Base-by-base conservation (phyloP, 2,797 vertebrate species). In the Netta rufina region DNA sequence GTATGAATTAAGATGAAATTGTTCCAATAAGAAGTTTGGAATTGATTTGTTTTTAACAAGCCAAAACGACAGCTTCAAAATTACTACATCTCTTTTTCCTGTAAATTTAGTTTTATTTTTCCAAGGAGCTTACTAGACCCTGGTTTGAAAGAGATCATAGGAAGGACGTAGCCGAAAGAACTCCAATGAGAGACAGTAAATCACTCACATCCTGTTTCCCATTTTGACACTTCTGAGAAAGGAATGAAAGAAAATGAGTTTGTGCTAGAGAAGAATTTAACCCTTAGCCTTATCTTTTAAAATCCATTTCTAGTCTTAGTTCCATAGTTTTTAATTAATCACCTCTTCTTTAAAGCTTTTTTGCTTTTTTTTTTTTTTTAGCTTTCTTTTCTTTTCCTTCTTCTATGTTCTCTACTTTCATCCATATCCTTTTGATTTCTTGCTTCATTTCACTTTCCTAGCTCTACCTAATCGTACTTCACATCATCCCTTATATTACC, bases 291-390 rank as follows among this genome's bases (percentile, higher is more conserved):
- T 65, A 69, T 28, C 20, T 56, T 72, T 45, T 66, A 67, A 91
- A 89, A 89, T 71, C 27, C 18, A 51, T 77, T 91, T 79, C 53
- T 70, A 85, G 24, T 13, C 30, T 89, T 65, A 61, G 39, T 84
- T 92, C 30, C 49, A 72, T 47, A 75, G 30, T 36, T 82, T 87
- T 76, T 90, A 12, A 91, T 72, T 85, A 76, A 79, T 66, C n/a
- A 84, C 4, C 18, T 64, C 21, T 43, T 45, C 28, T 82, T 77
- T 81, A 71, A 41, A 77, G 4, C 9, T 73, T 18, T 71, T 88
- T 36, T 74, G 11, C 51, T 1, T 81, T 95, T 54, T 19, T 57
- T 94, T 94, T 84, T 5, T 21, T 21, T 67, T 49, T 67, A 18
- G 15, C 8, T 39, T 76, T 47, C 32, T 10, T 38, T 90, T 30